Evolutionary conservation across 2,888 invertebrate species (phyloP).

Genomic region (Calameuta idolon): DNA sequence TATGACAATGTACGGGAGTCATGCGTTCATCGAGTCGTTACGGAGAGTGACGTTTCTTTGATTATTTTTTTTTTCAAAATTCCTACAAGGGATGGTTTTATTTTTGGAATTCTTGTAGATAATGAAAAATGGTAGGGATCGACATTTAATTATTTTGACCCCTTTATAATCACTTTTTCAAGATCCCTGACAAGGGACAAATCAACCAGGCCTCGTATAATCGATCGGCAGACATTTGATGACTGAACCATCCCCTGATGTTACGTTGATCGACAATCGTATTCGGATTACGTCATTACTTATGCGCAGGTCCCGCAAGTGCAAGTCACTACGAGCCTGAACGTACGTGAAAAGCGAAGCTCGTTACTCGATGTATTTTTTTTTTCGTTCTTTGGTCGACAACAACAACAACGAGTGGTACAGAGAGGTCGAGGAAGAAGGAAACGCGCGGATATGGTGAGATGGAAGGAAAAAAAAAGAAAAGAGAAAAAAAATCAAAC

Average conservation of each 20-base stretch:
- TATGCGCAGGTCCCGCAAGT: not conserved
- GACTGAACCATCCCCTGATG: too few relatives aligned
- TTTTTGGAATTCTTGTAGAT: too few relatives aligned
- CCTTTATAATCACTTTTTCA: too few relatives aligned
- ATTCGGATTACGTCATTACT: not conserved
- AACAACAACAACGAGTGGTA: not conserved
- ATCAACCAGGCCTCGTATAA: too few relatives aligned
- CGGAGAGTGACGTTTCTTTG: too few relatives aligned
- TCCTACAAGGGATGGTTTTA: too few relatives aligned
- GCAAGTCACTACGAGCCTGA: not conserved
- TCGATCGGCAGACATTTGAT: too few relatives aligned
- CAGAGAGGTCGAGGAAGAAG: slow-evolving; percentile 36
- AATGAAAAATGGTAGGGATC: too few relatives aligned
- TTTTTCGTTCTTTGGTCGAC: slow-evolving; percentile 24
- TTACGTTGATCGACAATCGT: too few relatives aligned
- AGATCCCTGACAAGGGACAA: too few relatives aligned
- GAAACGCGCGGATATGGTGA: slow-evolving; percentile 35
- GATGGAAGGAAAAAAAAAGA: slow-evolving; percentile 46
- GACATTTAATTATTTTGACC: too few relatives aligned
- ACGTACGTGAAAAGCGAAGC: slow-evolving; percentile 41
- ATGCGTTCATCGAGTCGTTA: not conserved
- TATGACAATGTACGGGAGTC: not conserved
- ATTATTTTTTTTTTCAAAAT: too few relatives aligned
- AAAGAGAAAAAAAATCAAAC: slow-evolving; percentile 42
- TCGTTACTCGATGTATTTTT: slow-evolving; percentile 35